Conservation (phyloP, 1,140 invertebrate genomes). For the Drosophila bifasciata region DNA sequence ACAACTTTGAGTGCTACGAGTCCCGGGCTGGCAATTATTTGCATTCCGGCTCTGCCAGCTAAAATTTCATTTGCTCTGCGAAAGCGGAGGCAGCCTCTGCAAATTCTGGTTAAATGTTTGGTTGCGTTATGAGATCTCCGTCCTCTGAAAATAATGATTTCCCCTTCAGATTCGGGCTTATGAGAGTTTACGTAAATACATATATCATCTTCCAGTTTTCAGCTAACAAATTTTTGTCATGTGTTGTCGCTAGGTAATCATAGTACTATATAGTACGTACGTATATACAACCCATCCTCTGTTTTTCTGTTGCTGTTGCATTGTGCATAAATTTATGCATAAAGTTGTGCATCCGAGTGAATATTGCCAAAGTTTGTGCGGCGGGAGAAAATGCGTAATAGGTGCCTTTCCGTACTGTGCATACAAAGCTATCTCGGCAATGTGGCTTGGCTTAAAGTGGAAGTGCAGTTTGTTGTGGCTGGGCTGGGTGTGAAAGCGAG, state of each 20-base stretch:
- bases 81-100: constrained; percentile 30
- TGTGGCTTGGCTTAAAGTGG: constrained; percentile 43
- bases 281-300: constrained; percentile 13
- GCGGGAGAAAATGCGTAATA: neutral
- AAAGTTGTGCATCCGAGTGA: constrained; percentile 59
- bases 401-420: constrained; percentile 29
- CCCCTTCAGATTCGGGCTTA: constrained; percentile 32
- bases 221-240: constrained; percentile 57
- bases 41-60: constrained; percentile 49
- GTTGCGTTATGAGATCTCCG: constrained; percentile 43
- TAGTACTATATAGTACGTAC: neutral
- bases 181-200: too few relatives aligned
- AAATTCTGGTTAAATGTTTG: constrained; percentile 14
- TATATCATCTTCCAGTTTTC: constrained; percentile 19
- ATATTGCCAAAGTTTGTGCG: constrained; percentile 75
- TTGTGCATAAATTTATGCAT: constrained; percentile 68
- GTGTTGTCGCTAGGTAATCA: constrained; percentile 29
- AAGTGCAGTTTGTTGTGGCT: constrained; percentile 62
- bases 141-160: constrained; percentile 30
- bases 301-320: constrained; percentile 44
- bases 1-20: constrained; percentile 65
- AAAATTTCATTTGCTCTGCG: constrained; percentile 52
- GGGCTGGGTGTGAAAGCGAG: constrained; percentile 17
- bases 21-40: constrained; percentile 66
- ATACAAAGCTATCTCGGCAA: constrained; percentile 43